Evolutionary conservation across 2,797 vertebrate genomes (phyloP), one percentile per base, ranked within the genome.

Genomic region (Dryobates pubescens): DNA sequence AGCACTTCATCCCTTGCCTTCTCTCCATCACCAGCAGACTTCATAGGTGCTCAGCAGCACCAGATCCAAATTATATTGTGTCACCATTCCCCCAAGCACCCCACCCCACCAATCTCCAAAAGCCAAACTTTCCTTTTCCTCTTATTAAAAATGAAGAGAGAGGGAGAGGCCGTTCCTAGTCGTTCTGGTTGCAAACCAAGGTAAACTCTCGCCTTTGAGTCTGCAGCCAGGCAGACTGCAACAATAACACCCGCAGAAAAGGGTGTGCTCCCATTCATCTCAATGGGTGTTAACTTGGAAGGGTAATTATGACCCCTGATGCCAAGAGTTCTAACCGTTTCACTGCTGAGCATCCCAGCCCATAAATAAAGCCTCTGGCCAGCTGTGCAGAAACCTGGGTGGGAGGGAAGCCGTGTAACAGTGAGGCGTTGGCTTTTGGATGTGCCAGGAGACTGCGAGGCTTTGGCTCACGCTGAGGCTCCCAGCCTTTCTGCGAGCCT

Each of bases 101-200:
- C 32, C 27, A 72, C 45, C 12, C 56, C 36, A 82, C 57, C 89
- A 71, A 88, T 49, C 79, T 70, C 63, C 47, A 81, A 72, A 75
- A 89, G 17, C 18, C 59, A 53, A 67, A 34, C 13, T 73, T 93
- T 64, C 16, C 13, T 79, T 81, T 80, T 62, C 36, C 43, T 74
- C 74, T 70, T 13, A 23, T 56, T 78, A 34, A 47, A 67, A 32
- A 22, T n/a, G 0, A 22, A 22, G 7, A 27, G 18, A 43, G 72
- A 5, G 58, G 58, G 58, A 51, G 78, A 56, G 57, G 67, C 7
- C 0, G 10, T 89, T 93, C 76, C 45, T 41, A 76, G 73, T 68
- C 49, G 88, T 93, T 89, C 93, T 95, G 93, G 90, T 95, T 93
- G 80, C 93, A 96, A 92, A 95, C 94, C 93, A 94, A 96, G 90